Percentiles rank a stretch among this genome's conserved stretches.
These are phyloP conservation scores for Aldrovandia affinis DNA, from an alignment of 2,797 vertebrate species.

Conservation along the genomic window DNA sequence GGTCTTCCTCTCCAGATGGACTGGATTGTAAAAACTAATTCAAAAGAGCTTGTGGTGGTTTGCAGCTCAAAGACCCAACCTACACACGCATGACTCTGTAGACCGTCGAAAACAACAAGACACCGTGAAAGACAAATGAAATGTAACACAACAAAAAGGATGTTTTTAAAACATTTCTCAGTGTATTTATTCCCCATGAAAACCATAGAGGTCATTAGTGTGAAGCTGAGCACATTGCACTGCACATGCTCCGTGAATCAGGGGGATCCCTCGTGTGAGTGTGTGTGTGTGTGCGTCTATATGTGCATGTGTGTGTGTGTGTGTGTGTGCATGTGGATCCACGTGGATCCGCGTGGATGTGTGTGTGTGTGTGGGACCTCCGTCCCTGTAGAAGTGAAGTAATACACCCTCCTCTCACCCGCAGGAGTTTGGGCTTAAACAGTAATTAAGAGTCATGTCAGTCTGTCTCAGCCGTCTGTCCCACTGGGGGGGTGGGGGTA, in stretches of 20 bases:
- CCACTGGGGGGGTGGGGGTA: conserved; percentile 60
- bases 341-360: not conserved
- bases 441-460: conserved; percentile 61
- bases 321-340: not conserved
- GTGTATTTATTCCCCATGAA: not conserved
- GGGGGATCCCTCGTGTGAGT: not conserved
- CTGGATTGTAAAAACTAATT: conserved; percentile 35
- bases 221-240: not conserved
- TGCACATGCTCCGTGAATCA: not conserved
- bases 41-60: conserved; percentile 32
- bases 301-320: not conserved
- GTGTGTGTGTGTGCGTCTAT: not conserved
- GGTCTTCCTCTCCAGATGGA: conserved; percentile 36
- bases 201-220: not conserved
- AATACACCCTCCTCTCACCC: conserved; percentile 50
- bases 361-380: conserved; percentile 47
- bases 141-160: no score
- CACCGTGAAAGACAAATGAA: conserved; percentile 12
- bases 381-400: conserved; percentile 63
- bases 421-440: conserved; percentile 54
- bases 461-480: conserved; percentile 49
- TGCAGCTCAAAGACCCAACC: not conserved
- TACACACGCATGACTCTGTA: conserved; percentile 29
- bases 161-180: no score
- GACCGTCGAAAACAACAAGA: conserved; percentile 38